phyloP scores from a whole-genome alignment of 64 coral and sea anemone genomes.

The Orbicella faveolata region DNA sequence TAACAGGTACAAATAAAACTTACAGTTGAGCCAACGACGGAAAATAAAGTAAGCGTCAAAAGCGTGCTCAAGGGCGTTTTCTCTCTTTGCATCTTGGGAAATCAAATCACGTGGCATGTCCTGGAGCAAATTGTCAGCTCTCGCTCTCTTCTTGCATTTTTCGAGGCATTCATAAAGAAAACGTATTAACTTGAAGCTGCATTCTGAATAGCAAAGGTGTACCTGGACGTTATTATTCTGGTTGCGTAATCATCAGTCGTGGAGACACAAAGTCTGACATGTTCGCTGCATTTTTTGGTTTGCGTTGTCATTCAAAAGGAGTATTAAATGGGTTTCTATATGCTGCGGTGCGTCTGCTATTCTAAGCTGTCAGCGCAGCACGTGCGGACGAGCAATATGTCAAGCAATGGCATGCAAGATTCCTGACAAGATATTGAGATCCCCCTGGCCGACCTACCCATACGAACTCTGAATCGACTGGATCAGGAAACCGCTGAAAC shows the following conservation, averaged over 20 bases:
- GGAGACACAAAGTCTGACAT: background rate
- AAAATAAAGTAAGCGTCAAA: background rate
- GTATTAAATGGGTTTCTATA: background rate
- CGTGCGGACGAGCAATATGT: background rate
- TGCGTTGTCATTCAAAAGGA: background rate
- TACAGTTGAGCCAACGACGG: constrained; percentile 7
- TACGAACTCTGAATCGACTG: no score
- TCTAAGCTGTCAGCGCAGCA: background rate
- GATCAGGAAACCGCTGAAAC: no score
- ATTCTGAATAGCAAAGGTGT: background rate
- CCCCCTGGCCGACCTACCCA: no score
- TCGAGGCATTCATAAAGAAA: background rate
- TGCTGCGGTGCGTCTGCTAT: background rate
- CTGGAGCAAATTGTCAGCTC: background rate
- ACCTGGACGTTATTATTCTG: no score
- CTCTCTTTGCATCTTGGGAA: constrained; percentile 41
- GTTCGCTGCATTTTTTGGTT: background rate
- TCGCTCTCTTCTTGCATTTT: background rate
- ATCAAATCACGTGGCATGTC: constrained; percentile 5
- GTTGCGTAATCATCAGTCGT: background rate
- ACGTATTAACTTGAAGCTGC: background rate
- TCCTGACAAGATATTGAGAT: no score
- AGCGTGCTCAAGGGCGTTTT: background rate
- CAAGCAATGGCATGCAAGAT: no score
- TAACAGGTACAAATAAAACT: constrained; percentile 5